Evolutionary conservation across 1,140 invertebrate species (phyloP).

Genomic region (Ceratina calcarata): DNA sequence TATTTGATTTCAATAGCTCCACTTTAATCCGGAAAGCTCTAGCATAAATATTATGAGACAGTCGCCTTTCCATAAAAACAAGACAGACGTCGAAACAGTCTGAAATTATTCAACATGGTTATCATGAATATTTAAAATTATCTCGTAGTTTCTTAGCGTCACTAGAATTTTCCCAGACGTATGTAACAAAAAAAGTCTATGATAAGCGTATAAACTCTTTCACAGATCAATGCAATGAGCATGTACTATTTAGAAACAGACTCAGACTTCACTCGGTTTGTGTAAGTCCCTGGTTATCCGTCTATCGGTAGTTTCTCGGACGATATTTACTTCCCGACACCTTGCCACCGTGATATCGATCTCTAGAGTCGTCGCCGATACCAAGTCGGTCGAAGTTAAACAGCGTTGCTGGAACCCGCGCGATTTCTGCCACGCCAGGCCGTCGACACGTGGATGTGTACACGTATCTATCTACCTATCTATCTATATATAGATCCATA

Average conservation of each 20-base stretch:
- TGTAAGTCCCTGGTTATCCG: not conserved
- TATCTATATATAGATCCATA: conserved; percentile 40
- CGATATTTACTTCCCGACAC: conserved; percentile 46
- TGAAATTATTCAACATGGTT: no score
- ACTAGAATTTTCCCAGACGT: no score
- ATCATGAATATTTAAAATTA: no score
- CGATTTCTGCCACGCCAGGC: conserved; percentile 50
- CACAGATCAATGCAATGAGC: no score
- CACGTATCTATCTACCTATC: conserved; percentile 24
- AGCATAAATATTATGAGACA: no score
- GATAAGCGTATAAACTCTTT: not conserved
- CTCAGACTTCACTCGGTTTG: conserved; percentile 13
- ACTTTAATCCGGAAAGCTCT: no score
- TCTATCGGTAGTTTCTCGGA: conserved; percentile 17
- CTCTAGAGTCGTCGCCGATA: conserved; percentile 24
- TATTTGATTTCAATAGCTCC: no score
- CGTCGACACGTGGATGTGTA: conserved; percentile 44
- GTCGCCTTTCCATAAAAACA: no score
- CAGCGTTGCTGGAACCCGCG: conserved; percentile 35
- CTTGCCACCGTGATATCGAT: conserved; percentile 36
- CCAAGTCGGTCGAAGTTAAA: conserved; percentile 49
- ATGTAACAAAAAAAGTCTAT: no score
- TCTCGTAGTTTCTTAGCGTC: no score
- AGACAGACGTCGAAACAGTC: no score
- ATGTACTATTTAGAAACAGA: not conserved